Conservation (phyloP, 2,113 vertebrate genomes). For the Scophthalmus maximus region DNA sequence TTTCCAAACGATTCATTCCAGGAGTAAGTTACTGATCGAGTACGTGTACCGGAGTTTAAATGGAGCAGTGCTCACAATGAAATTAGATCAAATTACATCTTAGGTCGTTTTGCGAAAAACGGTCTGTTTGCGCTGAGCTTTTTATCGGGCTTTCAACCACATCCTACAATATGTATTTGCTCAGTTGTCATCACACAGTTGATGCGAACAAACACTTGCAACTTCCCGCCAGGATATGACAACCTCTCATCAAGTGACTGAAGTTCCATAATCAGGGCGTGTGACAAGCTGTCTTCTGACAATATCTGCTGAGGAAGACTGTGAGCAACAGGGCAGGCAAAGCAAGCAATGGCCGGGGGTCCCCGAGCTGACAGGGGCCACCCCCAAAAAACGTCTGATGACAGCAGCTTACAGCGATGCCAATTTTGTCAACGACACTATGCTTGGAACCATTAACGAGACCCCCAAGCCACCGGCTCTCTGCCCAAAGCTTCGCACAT, state of each 20-base stretch:
- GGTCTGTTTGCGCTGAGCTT: background rate
- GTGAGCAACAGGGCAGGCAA: background rate
- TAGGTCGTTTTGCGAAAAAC: background rate
- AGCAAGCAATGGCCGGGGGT: background rate
- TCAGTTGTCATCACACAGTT: too few relatives aligned
- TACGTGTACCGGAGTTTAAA: background rate
- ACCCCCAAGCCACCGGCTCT: too few relatives aligned
- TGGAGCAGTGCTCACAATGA: background rate
- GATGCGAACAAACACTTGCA: too few relatives aligned
- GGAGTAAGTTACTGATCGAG: background rate
- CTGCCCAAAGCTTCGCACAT: too few relatives aligned
- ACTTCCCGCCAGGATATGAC: too few relatives aligned
- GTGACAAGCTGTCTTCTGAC: too few relatives aligned
- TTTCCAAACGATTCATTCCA: background rate
- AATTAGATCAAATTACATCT: background rate
- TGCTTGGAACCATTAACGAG: too few relatives aligned
- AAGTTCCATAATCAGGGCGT: background rate
- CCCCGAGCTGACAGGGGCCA: too few relatives aligned
- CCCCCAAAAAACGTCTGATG: too few relatives aligned
- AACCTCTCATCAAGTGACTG: background rate
- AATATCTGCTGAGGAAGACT: background rate
- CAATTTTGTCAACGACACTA: too few relatives aligned
- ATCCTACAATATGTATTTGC: background rate
- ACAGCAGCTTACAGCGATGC: too few relatives aligned
- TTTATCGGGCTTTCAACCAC: background rate